Percentiles rank a stretch among this genome's conserved stretches.
Evolutionary conservation across 2,888 invertebrate species (phyloP).

Genomic region (Agriotes lineatus): DNA sequence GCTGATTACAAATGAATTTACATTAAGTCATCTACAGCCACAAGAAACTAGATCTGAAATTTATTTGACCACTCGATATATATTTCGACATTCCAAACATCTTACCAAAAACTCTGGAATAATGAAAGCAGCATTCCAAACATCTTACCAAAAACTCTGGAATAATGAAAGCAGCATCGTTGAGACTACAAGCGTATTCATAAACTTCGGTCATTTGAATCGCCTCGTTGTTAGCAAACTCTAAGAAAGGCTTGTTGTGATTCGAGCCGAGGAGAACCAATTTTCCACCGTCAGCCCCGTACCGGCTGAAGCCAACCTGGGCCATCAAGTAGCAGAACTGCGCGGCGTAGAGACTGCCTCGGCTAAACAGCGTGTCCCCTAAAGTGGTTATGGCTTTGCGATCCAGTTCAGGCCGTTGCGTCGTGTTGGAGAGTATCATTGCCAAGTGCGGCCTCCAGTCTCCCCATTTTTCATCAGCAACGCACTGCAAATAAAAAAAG

Average conservation of each 20-base stretch:
- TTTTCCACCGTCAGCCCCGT: constrained; percentile 71
- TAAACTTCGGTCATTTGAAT: constrained; percentile 96
- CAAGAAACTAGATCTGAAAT: too few species aligned
- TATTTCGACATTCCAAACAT: too few species aligned
- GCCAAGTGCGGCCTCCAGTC: constrained; percentile 98
- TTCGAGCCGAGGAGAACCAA: constrained; percentile 86
- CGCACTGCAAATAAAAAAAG: constrained; percentile 67
- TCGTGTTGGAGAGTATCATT: constrained; percentile 91
- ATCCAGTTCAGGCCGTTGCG: constrained; percentile 81
- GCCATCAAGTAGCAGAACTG: constrained; percentile 97
- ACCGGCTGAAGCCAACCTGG: constrained; percentile 71
- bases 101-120: constrained; percentile 81
- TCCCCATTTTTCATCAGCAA: constrained; percentile 81
- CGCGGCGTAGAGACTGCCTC: constrained; percentile 89
- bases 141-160: constrained; percentile 77
- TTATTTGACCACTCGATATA: too few species aligned
- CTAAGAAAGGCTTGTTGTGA: constrained; percentile 72
- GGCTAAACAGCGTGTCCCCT: constrained; percentile 77
- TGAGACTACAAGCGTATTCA: constrained; percentile 90
- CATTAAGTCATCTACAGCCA: too few species aligned
- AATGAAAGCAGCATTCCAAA: constrained; percentile 72
- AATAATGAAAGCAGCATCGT: constrained; percentile 79
- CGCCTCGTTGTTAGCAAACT: constrained; percentile 84
- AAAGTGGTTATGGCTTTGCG: constrained; percentile 81
- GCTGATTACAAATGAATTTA: not conserved